phyloP scores from a whole-genome alignment of 2,888 invertebrate genomes.

The Graphium colonna region DNA sequence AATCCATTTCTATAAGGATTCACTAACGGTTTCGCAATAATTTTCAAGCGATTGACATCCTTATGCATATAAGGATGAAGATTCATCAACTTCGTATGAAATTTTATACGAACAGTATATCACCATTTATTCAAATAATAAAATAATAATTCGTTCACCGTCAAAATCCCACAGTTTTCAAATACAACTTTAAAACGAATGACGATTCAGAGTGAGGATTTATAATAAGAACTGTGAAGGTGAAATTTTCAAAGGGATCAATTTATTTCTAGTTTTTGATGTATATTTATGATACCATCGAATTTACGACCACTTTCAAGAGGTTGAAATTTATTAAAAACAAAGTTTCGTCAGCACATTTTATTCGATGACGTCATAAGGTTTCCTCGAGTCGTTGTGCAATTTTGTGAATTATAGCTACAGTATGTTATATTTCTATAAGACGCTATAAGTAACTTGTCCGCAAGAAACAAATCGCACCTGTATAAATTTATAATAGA shows the following conservation, averaged over 20 bases:
- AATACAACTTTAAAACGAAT: background rate
- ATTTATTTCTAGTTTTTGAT: background rate
- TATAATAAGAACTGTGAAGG: background rate
- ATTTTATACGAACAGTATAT: background rate
- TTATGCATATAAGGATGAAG: slow-evolving; percentile 25
- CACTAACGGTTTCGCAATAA: slow-evolving; percentile 25
- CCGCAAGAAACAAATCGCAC: slow-evolving; percentile 6
- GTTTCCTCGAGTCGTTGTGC: too few species aligned
- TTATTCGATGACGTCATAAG: too few species aligned
- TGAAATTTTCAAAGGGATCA: background rate
- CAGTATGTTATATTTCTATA: background rate
- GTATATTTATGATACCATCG: background rate
- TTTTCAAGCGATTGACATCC: slow-evolving; percentile 28
- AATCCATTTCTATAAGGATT: slow-evolving; percentile 23
- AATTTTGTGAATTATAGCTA: too few species aligned
- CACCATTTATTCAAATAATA: background rate
- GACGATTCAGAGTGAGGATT: too few species aligned
- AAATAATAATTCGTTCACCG: background rate
- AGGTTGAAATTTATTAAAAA: background rate
- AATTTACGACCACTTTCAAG: background rate
- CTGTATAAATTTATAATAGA: slow-evolving; percentile 17
- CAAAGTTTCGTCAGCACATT: background rate
- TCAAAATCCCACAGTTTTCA: background rate
- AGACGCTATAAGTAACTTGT: background rate
- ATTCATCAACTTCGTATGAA: slow-evolving; percentile 22